Conservation (phyloP, 2,888 invertebrate genomes). For the Drosophila ezoana region DNA sequence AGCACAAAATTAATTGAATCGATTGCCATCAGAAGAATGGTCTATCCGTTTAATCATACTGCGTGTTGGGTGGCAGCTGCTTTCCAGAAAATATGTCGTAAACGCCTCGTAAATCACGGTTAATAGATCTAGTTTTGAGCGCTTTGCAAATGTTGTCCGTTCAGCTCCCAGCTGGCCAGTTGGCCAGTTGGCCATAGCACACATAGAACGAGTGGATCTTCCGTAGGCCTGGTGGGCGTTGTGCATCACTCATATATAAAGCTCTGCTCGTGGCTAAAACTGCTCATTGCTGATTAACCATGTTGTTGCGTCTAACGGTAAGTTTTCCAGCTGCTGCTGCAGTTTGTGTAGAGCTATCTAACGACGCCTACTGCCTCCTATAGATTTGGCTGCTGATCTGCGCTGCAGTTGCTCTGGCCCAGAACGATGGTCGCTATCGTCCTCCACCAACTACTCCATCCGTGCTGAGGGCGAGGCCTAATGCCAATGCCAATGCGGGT, state of each 20-base stretch:
- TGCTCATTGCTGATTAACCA: conserved; percentile 62
- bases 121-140: conserved; percentile 74
- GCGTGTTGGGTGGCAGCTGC: conserved; percentile 14
- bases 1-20: conserved; percentile 37
- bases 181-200: conserved; percentile 54
- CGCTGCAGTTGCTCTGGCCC: conserved; percentile 59
- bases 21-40: conserved; percentile 40
- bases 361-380: background rate
- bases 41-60: conserved; percentile 25
- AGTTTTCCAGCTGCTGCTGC: conserved; percentile 22
- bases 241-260: conserved; percentile 62
- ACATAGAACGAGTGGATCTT: conserved; percentile 50
- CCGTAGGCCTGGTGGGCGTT: conserved; percentile 50
- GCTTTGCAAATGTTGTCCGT: conserved; percentile 35
- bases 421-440: conserved; percentile 85
- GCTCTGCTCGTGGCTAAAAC: conserved; percentile 33
- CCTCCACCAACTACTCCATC: conserved; percentile 31
- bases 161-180: conserved; percentile 4
- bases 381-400: conserved; percentile 58
- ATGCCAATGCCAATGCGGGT: background rate
- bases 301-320: conserved; percentile 68
- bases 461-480: background rate
- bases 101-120: conserved; percentile 61
- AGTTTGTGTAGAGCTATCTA: background rate
- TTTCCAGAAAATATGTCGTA: conserved; percentile 61